Conservation (phyloP, 2,797 vertebrate species). For the Saxicola maurus region DNA sequence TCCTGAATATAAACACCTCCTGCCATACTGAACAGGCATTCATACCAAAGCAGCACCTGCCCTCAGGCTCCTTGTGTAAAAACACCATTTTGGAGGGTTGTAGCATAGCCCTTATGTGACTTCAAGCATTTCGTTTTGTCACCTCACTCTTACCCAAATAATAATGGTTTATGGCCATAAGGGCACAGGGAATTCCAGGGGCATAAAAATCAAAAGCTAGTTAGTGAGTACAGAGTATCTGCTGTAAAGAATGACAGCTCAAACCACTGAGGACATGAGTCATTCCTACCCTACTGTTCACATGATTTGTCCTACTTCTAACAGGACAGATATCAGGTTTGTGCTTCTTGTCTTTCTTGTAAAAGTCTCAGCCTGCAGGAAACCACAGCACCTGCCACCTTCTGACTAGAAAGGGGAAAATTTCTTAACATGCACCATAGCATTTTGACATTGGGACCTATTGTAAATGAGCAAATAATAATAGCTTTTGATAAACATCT, state of each 20-base stretch:
- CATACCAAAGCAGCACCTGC: background rate
- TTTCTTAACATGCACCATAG: background rate
- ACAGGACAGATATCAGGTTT: background rate
- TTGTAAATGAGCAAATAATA: background rate
- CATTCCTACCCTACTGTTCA: background rate
- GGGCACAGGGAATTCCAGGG: background rate
- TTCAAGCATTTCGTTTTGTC: background rate
- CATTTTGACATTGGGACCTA: background rate
- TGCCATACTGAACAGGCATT: background rate
- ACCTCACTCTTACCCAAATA: background rate
- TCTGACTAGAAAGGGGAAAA: background rate
- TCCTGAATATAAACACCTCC: background rate
- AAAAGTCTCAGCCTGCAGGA: accelerated
- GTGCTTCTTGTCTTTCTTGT: background rate
- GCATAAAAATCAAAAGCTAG: background rate
- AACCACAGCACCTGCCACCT: background rate
- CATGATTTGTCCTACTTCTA: background rate
- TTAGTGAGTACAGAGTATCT: background rate
- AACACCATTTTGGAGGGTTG: background rate
- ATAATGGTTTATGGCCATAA: background rate
- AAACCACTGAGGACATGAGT: background rate
- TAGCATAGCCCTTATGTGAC: background rate
- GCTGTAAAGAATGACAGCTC: background rate
- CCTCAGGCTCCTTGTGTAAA: background rate
- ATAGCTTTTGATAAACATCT: background rate